Evolutionary conservation across 2,888 invertebrate species (phyloP).

Genomic region (Bhutanitis thaidina): DNA sequence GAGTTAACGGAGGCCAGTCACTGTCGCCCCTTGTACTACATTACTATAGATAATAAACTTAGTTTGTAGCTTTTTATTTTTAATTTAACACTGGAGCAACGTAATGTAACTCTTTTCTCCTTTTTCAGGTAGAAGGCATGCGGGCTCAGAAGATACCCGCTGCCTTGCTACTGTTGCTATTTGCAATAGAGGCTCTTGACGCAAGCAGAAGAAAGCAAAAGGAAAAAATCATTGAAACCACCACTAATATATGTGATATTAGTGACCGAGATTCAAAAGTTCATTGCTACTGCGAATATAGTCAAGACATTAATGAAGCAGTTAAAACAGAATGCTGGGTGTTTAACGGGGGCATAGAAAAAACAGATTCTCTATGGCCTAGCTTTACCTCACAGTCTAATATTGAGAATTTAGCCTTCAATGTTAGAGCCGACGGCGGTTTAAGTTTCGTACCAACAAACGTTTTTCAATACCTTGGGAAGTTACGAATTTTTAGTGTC

Average conservation of each 20-base stretch:
- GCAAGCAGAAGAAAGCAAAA: conserved; percentile 70
- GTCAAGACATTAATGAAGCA: conserved; percentile 77
- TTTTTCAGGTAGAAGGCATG: conserved; percentile 72
- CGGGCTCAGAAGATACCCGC: conserved; percentile 73
- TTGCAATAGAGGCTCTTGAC: conserved; percentile 69
- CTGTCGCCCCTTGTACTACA: no score
- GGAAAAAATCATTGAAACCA: conserved; percentile 51
- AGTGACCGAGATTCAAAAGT: conserved; percentile 78
- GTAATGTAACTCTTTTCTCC: background rate
- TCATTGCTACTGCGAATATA: conserved; percentile 84
- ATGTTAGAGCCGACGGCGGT: conserved; percentile 84
- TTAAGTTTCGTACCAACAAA: conserved; percentile 87
- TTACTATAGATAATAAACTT: no score
- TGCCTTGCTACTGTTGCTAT: conserved; percentile 73
- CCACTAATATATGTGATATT: conserved; percentile 79
- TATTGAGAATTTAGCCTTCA: conserved; percentile 84
- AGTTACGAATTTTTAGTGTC: conserved; percentile 84
- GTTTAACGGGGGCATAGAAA: conserved; percentile 83
- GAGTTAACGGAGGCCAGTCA: no score
- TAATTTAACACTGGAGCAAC: no score
- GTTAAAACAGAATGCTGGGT: conserved; percentile 89
- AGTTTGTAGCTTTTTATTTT: no score
- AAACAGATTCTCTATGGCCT: conserved; percentile 85
- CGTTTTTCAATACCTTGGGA: conserved; percentile 82
- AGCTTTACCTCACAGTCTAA: conserved; percentile 86